Conservation (phyloP, 2,797 vertebrate genomes). For the Poliocrania exsul region DNA sequence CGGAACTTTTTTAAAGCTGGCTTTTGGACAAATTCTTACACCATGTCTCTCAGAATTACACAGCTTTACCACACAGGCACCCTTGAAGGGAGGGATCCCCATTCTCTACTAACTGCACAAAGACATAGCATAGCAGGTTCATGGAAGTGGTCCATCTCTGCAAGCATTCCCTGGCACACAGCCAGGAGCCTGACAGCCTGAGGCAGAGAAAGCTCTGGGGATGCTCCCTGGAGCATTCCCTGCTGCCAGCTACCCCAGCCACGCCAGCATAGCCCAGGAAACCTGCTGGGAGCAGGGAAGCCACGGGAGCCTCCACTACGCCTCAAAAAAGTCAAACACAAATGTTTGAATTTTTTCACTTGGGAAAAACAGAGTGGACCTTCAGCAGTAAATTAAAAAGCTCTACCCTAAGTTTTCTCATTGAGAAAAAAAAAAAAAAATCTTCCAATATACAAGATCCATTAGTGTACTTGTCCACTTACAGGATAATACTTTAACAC, state of each 20-base stretch:
- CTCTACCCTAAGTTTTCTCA: neutral
- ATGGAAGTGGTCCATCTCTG: neutral
- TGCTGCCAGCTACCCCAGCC: neutral
- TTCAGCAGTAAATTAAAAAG: neutral
- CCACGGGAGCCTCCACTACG: accelerated
- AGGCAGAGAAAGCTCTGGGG: neutral
- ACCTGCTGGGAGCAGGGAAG: neutral
- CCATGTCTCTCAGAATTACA: neutral
- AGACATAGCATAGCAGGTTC: neutral
- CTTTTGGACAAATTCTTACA: neutral
- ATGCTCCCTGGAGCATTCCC: neutral
- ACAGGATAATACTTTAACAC: neutral
- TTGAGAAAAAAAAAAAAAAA: neutral
- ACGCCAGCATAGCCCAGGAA: neutral
- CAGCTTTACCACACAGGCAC: neutral
- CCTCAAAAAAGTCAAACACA: neutral
- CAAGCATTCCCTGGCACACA: neutral
- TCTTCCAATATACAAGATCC: neutral
- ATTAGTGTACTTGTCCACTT: neutral
- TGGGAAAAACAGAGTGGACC: neutral
- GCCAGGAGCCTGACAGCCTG: neutral
- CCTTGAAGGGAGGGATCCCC: neutral
- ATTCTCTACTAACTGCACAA: neutral
- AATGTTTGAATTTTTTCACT: neutral
- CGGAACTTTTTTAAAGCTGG: neutral